phyloP scores from a whole-genome alignment of 2,888 invertebrate species.

The Himalopsyche japonica region DNA sequence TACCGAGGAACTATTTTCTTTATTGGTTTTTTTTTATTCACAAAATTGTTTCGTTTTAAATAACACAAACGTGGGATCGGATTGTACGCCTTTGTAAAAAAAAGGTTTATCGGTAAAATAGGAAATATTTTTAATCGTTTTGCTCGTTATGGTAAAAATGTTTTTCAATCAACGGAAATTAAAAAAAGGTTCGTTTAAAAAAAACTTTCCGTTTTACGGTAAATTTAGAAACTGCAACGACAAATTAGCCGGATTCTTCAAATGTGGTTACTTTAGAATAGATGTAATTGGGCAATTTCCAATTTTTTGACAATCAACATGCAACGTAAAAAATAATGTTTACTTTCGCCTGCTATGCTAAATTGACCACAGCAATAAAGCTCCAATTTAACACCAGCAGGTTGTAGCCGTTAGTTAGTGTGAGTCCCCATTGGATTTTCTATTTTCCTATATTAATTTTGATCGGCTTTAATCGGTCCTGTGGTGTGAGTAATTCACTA shows the following conservation, averaged over 20 bases:
- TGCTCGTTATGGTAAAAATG: neutral
- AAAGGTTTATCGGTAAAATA: neutral
- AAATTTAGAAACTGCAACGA: neutral
- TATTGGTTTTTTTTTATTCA: neutral
- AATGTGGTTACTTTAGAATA: neutral
- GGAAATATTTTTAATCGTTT: neutral
- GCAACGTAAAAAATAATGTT: no score
- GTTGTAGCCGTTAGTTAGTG: no score
- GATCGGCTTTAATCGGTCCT: no score
- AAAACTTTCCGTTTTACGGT: neutral
- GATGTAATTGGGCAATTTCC: neutral
- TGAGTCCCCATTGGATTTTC: no score
- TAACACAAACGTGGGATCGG: neutral
- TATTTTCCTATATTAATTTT: no score
- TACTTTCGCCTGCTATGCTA: no score
- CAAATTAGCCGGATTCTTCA: neutral
- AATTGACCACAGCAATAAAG: no score
- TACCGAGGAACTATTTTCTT: no score
- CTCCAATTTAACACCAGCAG: no score
- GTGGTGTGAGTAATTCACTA: no score
- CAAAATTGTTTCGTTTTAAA: neutral
- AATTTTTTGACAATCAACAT: neutral
- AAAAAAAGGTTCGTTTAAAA: neutral
- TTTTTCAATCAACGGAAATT: neutral
- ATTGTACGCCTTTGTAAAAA: neutral